Percentiles rank a stretch among this genome's conserved stretches.
phyloP scores from a whole-genome alignment of 2,113 vertebrate genomes.

The Phodopus roborovskii region DNA sequence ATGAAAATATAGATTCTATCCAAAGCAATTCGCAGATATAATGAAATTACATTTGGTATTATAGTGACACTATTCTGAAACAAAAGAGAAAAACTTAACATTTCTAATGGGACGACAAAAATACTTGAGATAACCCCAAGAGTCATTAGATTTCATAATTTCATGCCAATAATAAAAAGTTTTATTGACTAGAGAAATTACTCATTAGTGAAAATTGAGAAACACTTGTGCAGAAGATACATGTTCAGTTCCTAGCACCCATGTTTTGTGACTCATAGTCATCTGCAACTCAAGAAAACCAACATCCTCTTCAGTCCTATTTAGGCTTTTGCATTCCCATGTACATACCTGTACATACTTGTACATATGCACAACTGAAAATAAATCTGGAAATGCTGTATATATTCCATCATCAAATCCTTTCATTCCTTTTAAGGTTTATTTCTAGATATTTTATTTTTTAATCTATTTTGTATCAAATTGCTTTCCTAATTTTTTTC shows the following conservation, averaged over 20 bases:
- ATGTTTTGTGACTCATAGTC: not conserved
- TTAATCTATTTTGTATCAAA: not conserved
- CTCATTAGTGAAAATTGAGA: not conserved
- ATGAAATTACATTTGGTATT: not conserved
- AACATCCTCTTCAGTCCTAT: not conserved
- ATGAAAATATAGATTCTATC: not conserved
- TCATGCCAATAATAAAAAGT: not conserved
- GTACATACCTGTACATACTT: not conserved
- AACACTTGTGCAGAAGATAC: not conserved
- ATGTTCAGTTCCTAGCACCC: not conserved
- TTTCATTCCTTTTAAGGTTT: not conserved
- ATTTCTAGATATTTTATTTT: not conserved
- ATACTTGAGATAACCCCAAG: not conserved
- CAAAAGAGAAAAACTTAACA: not conserved
- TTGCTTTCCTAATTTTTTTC: not conserved
- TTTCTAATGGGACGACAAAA: not conserved
- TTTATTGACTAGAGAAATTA: not conserved
- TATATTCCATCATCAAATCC: not conserved
- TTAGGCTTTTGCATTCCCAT: not conserved
- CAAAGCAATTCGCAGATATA: not conserved
- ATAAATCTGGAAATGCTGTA: not conserved
- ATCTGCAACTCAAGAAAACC: not conserved
- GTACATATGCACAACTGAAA: not conserved
- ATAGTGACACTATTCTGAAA: not conserved
- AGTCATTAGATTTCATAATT: not conserved